Conservation (phyloP, 2,888 invertebrate species). For the Drosophila putrida region DNA sequence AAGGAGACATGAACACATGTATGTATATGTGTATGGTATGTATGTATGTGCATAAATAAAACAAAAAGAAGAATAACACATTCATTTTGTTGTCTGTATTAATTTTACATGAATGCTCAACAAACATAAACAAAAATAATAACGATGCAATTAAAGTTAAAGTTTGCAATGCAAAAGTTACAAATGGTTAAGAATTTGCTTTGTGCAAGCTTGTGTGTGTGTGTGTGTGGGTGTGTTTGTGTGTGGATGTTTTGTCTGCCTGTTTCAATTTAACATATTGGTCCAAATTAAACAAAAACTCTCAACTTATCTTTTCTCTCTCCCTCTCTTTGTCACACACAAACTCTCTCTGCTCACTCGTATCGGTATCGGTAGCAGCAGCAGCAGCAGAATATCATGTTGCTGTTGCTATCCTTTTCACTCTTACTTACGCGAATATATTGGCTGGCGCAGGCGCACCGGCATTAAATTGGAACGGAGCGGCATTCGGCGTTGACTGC, state of each 20-base stretch:
- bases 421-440: constrained; percentile 85
- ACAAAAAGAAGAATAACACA: neutral
- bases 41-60: constrained; percentile 4
- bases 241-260: constrained; percentile 14
- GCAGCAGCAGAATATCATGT: constrained; percentile 1
- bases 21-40: constrained; percentile 12
- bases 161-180: constrained; percentile 44
- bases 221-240: constrained; percentile 9
- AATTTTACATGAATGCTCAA: constrained; percentile 29
- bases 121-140: constrained; percentile 15
- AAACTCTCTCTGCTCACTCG: constrained; percentile 25
- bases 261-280: constrained; percentile 27
- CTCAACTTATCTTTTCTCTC: constrained; percentile 13
- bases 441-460: constrained; percentile 82
- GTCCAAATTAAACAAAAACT: constrained; percentile 43
- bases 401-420: constrained; percentile 27
- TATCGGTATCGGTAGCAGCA: too few relatives aligned
- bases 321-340: neutral
- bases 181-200: constrained; percentile 22
- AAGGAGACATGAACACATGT: constrained; percentile 30
- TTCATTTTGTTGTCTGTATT: constrained; percentile 1
- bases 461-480: constrained; percentile 85
- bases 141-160: constrained; percentile 29
- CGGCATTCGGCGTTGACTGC: constrained; percentile 83
- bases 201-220: constrained; percentile 37